A percentile compares a stretch with the other conserved stretches of the same genome.
Conservation (phyloP, 2,797 vertebrate species). For the Sylvia borin region DNA sequence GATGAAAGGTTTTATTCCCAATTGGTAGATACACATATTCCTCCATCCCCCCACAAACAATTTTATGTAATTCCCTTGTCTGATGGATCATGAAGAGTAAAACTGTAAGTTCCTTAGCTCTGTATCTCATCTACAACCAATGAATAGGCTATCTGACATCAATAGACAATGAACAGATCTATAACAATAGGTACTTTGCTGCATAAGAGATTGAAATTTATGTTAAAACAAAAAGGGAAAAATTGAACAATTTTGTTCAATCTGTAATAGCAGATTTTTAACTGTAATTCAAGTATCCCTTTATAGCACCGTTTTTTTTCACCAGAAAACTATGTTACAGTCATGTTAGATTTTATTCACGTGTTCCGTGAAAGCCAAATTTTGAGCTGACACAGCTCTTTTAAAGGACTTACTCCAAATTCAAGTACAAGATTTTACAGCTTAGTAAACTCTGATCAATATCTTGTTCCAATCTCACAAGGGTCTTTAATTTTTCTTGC, state of each 20-base stretch:
- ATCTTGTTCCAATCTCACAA: not conserved
- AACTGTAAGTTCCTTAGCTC: not conserved
- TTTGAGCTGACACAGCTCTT: slow-evolving; percentile 26
- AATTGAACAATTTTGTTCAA: not conserved
- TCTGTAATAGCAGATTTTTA: not conserved
- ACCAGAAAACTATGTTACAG: not conserved
- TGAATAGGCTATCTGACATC: not conserved
- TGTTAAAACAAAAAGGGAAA: not conserved
- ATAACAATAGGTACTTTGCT: not conserved
- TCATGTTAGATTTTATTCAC: not conserved
- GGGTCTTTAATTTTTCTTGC: not conserved
- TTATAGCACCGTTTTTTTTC: not conserved
- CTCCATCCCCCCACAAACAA: not conserved
- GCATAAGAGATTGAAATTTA: not conserved
- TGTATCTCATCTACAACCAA: not conserved
- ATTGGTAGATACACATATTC: not conserved
- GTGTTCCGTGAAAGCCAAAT: not conserved
- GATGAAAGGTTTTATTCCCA: not conserved
- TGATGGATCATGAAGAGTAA: not conserved
- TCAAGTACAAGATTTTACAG: not conserved
- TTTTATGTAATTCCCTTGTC: not conserved
- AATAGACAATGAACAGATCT: not conserved
- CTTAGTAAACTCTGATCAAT: slow-evolving; percentile 31
- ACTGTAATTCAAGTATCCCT: not conserved
- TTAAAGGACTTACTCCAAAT: not conserved